Conservation (phyloP, 2,113 vertebrate genomes). For the Embiotoca jacksoni region DNA sequence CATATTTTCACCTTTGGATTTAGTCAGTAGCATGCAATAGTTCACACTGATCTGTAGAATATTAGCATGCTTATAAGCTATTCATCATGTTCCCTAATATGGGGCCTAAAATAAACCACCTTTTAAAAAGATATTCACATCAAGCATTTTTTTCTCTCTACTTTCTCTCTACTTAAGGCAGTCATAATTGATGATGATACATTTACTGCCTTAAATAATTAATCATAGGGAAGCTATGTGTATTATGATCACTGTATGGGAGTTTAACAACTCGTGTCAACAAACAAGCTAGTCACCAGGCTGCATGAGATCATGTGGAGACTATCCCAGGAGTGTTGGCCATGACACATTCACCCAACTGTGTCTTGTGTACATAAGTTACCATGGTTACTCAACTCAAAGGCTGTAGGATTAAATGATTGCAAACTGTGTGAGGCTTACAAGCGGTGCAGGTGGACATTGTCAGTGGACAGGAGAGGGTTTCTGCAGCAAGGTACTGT, state of each 20-base stretch:
- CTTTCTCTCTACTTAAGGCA: neutral
- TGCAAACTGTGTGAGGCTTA: conserved; percentile 32
- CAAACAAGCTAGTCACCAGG: conserved; percentile 41
- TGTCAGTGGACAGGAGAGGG: conserved; percentile 14
- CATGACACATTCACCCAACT: conserved; percentile 55
- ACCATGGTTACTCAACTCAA: conserved; percentile 73
- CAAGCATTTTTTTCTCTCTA: neutral
- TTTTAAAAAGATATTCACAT: neutral
- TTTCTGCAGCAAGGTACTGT: conserved; percentile 50
- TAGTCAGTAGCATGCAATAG: conserved; percentile 61
- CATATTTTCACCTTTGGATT: conserved; percentile 35
- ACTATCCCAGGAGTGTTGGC: conserved; percentile 64
- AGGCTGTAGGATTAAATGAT: conserved; percentile 53
- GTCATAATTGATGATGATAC: neutral
- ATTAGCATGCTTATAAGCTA: conserved; percentile 15
- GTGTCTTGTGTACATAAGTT: conserved; percentile 66
- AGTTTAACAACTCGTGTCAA: conserved; percentile 42
- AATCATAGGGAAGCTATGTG: conserved; percentile 13
- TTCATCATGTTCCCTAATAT: conserved; percentile 16
- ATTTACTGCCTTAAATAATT: conserved; percentile 11
- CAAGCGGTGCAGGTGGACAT: conserved; percentile 9
- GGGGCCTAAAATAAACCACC: neutral
- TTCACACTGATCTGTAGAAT: conserved; percentile 57
- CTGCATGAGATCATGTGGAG: conserved; percentile 65
- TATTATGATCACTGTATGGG: conserved; percentile 18